These are phyloP conservation scores for Tridacna gigas DNA, from an alignment of 2,888 invertebrate genomes.

Conservation along the genomic window DNA sequence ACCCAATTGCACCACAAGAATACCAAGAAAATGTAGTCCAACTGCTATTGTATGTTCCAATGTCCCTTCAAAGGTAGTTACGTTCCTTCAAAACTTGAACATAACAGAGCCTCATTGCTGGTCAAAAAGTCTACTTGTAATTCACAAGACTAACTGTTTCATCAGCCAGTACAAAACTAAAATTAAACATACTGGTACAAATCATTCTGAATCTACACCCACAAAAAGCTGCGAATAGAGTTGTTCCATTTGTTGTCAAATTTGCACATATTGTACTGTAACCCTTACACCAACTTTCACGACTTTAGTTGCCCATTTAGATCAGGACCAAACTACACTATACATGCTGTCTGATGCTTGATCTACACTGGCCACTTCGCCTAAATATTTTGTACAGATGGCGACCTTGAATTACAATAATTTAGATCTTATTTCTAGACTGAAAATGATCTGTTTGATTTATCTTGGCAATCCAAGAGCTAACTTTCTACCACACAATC, in stretches of 20 bases:
- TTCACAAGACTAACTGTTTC: background rate
- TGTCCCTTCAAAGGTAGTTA: background rate
- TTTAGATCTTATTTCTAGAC: no score
- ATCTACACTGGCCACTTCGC: no score
- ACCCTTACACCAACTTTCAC: no score
- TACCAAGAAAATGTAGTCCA: background rate
- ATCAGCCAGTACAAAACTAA: background rate
- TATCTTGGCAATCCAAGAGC: no score
- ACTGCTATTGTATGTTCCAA: background rate
- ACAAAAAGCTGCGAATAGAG: no score
- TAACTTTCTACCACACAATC: no score
- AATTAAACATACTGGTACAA: no score
- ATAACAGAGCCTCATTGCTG: background rate
- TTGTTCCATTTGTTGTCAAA: no score
- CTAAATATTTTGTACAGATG: background rate
- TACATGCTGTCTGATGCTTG: no score
- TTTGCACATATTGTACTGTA: no score
- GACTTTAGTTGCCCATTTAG: background rate
- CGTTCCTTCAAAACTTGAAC: background rate
- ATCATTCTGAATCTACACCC: no score
- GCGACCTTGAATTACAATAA: background rate
- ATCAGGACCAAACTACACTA: background rate
- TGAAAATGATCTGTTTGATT: no score
- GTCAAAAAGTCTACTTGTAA: background rate
- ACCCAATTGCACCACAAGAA: slow-evolving; percentile 11